Evolutionary conservation across 2,797 vertebrate species (phyloP), one percentile per base, ranked within the genome.

Genomic region (Cynopterus sphinx): DNA sequence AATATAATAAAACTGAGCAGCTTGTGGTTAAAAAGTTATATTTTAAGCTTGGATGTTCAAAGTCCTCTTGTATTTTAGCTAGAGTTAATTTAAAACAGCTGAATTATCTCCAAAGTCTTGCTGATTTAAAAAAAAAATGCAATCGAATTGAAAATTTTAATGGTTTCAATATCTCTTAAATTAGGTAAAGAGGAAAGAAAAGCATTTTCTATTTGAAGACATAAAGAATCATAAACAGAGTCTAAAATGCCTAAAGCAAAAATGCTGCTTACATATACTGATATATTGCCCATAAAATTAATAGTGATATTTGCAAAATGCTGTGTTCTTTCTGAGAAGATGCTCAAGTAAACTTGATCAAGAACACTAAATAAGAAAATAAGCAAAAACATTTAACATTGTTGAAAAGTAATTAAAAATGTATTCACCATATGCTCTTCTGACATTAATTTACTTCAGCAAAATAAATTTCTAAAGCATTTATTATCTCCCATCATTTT

Each of bases 371-470:
- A 98, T 98, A 98, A 98, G 97, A 98, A 98, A 98, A 98, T 98
- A 98, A 98, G 89, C 89, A 73, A 95, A 98, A 98, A 97, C 95
- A 98, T 97, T 98, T 98, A 98, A 98, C 98, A 98, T 97, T 98
- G 97, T 98, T 98, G 98, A 98, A 98, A 98, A 98, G 98, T 98
- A 98, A 98, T 98, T 99, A 98, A 98, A 98, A 98, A 98, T 98
- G 98, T 98, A 98, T 98, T 98, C 95, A 97, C 98, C 98, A 98
- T 98, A 98, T 98, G 98, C 82, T 98, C 97, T 94, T 96, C 95
- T 96, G 92, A 90, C 77, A 43, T 98, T 98, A 97, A 82, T 98
- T 98, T 89, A 92, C 96, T 97, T 97, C 89, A 98, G 97, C 96
- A 98, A 98, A 98, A 98, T 97, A 98, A 98, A 98, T 97, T 98